Percentiles rank a stretch among this genome's conserved stretches.
These are phyloP conservation scores for Podargus strigoides DNA, from an alignment of 2,797 vertebrate species.

Conservation along the genomic window DNA sequence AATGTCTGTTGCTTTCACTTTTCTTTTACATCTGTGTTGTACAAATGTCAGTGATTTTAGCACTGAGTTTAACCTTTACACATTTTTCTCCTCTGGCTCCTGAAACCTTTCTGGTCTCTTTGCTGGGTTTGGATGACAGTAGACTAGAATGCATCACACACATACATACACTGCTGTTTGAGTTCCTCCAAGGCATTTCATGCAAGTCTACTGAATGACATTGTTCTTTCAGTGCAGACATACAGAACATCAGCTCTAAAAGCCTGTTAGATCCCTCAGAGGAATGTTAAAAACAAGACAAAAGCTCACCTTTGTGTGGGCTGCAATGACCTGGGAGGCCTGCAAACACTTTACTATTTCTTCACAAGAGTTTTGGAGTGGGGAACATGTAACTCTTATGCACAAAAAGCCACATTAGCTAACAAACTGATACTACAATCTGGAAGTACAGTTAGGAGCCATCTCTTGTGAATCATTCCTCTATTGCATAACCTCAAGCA, in stretches of 20 bases:
- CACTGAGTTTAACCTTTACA: constrained; percentile 64
- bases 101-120: constrained; percentile 22
- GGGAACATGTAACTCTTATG: neutral
- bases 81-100: constrained; percentile 18
- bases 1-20: constrained; percentile 40
- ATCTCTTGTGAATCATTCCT: neutral
- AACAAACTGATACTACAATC: neutral
- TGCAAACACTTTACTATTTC: neutral
- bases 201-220: neutral
- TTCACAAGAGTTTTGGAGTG: neutral
- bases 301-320: neutral
- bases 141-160: neutral
- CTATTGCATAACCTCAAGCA: neutral
- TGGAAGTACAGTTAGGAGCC: neutral
- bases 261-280: neutral
- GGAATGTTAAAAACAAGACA: neutral
- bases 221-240: neutral
- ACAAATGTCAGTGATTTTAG: constrained; percentile 73
- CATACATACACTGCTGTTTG: neutral
- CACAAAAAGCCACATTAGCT: neutral
- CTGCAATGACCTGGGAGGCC: neutral
- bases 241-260: neutral
- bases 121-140: neutral
- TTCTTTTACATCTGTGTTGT: constrained; percentile 50
- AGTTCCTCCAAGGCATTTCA: constrained; percentile 28